Conservation (phyloP, 2,113 vertebrate species). For the Menura novaehollandiae region DNA sequence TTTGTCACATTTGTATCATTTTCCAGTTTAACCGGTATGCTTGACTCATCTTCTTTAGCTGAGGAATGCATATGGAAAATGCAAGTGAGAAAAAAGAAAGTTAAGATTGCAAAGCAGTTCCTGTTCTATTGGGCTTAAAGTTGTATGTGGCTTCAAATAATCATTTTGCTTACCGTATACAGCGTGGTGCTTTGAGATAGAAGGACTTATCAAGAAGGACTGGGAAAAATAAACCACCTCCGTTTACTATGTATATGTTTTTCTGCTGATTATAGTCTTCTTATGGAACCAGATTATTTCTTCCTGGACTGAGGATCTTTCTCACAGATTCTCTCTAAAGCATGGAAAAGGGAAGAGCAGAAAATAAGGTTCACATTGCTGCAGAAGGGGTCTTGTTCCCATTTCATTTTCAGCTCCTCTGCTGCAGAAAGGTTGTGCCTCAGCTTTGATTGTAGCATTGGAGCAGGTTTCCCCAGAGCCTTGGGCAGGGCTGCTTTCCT, state of each 20-base stretch:
- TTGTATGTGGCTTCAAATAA: not conserved
- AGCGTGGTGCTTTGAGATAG: not conserved
- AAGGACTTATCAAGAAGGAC: not conserved
- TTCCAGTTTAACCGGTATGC: not conserved
- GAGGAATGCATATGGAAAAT: not conserved
- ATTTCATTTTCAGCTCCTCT: not conserved
- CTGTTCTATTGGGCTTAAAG: not conserved
- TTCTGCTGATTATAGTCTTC: not conserved
- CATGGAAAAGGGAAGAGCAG: not conserved
- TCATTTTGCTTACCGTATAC: not conserved
- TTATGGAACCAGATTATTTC: not conserved
- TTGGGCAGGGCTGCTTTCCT: not conserved
- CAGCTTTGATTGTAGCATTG: not conserved
- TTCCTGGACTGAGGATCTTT: not conserved
- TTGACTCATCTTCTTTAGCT: not conserved
- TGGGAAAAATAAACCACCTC: not conserved
- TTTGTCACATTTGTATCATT: not conserved
- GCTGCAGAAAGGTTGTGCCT: not conserved
- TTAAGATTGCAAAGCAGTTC: not conserved
- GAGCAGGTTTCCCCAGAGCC: not conserved
- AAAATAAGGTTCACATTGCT: not conserved
- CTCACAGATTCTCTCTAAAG: not conserved
- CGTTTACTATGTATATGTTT: not conserved
- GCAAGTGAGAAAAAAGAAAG: not conserved
- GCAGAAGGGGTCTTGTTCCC: not conserved